Conservation (phyloP, 2,797 vertebrate genomes). For the Coregonus suidteri region DNA sequence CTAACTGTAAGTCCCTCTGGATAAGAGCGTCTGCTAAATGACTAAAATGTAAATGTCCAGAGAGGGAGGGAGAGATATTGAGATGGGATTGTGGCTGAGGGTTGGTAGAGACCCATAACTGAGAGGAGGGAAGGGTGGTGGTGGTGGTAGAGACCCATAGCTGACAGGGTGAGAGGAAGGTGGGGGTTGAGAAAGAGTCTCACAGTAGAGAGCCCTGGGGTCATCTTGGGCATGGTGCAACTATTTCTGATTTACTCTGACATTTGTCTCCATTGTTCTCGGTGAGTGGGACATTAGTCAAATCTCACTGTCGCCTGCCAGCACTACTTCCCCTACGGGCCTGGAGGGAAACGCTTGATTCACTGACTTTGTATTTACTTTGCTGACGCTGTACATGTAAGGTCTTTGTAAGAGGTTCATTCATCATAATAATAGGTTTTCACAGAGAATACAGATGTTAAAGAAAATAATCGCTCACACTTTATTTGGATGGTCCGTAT, state of each 20-base stretch:
- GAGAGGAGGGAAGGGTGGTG: too few species aligned
- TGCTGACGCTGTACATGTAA: slow-evolving; percentile 32
- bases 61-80: not conserved
- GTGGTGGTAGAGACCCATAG: too few species aligned
- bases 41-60: too few species aligned
- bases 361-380: slow-evolving; percentile 13
- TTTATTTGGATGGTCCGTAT: too few species aligned
- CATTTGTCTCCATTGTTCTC: slow-evolving; percentile 65
- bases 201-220: slow-evolving; percentile 17
- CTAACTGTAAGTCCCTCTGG: too few species aligned
- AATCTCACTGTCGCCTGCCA: slow-evolving; percentile 43
- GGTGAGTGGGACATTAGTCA: slow-evolving; percentile 62
- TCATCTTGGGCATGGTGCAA: slow-evolving; percentile 59
- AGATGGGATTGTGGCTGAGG: too few species aligned
- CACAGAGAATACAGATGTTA: not conserved
- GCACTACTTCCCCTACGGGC: slow-evolving; percentile 31
- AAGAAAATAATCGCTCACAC: too few species aligned
- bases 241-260: slow-evolving; percentile 62
- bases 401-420: not conserved
- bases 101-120: too few species aligned
- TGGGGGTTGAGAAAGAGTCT: not conserved
- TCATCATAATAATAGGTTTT: not conserved
- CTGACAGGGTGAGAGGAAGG: too few species aligned
- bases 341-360: not conserved
- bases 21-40: too few species aligned